Evolutionary conservation across 2,888 invertebrate genomes (phyloP).

Genomic region (Tetrapedia diversipes): DNA sequence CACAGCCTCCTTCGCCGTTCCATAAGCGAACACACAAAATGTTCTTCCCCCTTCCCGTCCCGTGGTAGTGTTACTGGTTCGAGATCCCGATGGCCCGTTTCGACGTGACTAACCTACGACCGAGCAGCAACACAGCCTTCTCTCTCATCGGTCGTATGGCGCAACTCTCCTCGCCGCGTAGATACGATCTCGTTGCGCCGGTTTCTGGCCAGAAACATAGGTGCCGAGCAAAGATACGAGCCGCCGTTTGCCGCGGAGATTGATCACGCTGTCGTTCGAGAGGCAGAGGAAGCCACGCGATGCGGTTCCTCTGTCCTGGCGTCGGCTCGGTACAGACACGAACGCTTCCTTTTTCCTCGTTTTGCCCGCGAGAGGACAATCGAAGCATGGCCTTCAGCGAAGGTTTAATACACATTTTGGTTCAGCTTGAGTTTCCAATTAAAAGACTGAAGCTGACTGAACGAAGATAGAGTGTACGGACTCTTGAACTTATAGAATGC

Average conservation of each 20-base stretch:
- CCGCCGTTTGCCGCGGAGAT: slow-evolving; percentile 64
- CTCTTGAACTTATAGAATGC: too few species aligned
- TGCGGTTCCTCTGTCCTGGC: slow-evolving; percentile 32
- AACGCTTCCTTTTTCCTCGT: slow-evolving; percentile 17
- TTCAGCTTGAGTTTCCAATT: neutral
- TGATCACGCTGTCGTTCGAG: slow-evolving; percentile 65
- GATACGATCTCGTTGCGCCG: slow-evolving; percentile 66
- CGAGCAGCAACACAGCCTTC: slow-evolving; percentile 18
- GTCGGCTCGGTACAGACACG: slow-evolving; percentile 30
- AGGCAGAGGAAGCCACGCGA: slow-evolving; percentile 58
- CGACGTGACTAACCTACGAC: slow-evolving; percentile 56
- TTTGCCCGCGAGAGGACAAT: slow-evolving; percentile 14
- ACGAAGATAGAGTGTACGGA: too few species aligned
- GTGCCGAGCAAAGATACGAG: slow-evolving; percentile 65
- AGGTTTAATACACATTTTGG: neutral
- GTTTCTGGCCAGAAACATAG: slow-evolving; percentile 60
- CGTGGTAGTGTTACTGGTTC: slow-evolving; percentile 33
- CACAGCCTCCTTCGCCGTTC: neutral
- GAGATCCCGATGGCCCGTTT: slow-evolving; percentile 41
- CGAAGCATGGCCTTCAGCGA: neutral
- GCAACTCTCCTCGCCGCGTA: slow-evolving; percentile 51
- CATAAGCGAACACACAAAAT: neutral
- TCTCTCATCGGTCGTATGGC: slow-evolving; percentile 50
- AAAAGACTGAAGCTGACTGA: too few species aligned
- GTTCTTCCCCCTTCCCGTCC: neutral